A percentile compares a stretch with the other conserved stretches of the same genome.
These are phyloP conservation scores for Laticauda laticaudata DNA, from an alignment of 2,113 vertebrate genomes.

Conservation along the genomic window DNA sequence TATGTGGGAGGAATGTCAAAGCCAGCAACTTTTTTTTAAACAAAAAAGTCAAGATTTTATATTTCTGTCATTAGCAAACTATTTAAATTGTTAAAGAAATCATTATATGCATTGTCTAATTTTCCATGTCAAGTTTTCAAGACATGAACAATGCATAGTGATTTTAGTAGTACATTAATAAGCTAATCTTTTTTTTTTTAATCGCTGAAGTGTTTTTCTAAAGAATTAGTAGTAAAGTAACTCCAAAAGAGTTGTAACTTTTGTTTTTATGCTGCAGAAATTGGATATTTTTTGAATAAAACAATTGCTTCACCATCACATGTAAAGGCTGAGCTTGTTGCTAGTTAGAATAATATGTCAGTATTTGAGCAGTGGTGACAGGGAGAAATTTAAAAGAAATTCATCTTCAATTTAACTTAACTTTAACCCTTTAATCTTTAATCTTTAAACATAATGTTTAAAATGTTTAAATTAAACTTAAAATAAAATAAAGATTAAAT, in stretches of 20 bases:
- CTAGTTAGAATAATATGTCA: constrained; percentile 77
- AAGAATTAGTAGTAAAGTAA: constrained; percentile 67
- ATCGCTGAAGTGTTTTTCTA: constrained; percentile 45
- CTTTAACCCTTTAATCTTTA: constrained; percentile 1
- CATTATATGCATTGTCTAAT: background rate
- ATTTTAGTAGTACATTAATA: constrained; percentile 40
- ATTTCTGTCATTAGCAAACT: background rate
- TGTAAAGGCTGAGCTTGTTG: constrained; percentile 72
- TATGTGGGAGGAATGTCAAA: background rate
- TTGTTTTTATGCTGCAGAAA: constrained; percentile 81
- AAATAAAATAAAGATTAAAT: background rate
- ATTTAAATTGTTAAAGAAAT: constrained; percentile 44
- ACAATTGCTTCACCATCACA: constrained; percentile 77
- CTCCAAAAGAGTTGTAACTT: constrained; percentile 80
- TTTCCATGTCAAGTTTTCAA: constrained; percentile 54
- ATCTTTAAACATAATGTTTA: too few relatives aligned
- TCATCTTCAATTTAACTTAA: constrained; percentile 69
- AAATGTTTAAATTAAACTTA: too few relatives aligned
- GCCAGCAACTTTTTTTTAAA: background rate
- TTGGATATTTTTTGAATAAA: constrained; percentile 77
- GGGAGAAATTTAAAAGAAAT: constrained; percentile 56
- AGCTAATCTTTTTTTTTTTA: constrained; percentile 39
- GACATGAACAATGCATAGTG: constrained; percentile 31
- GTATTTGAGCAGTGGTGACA: constrained; percentile 65
- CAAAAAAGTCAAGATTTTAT: background rate